Evolutionary conservation across 1,140 invertebrate genomes (phyloP).

Genomic region (Drosophila pruinosa): DNA sequence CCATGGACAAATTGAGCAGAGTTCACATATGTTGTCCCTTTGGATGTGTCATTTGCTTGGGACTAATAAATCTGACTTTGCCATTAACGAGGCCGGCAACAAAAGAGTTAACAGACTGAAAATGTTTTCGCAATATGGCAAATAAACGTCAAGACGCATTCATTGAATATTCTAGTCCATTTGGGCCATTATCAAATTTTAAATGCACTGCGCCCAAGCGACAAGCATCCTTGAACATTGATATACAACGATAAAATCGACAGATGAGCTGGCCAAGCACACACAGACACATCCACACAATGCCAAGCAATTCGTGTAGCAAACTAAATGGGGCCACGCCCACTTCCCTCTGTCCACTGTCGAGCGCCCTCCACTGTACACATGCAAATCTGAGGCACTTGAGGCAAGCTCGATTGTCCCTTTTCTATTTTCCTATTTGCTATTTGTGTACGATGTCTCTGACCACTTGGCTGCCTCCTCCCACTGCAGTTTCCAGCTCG

Average conservation of each 20-base stretch:
- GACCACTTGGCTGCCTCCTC: conserved; percentile 60
- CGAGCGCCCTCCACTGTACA: conserved; percentile 5
- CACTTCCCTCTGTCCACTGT: not conserved
- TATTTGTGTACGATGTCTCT: conserved; percentile 19
- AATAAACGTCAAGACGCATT: conserved; percentile 35
- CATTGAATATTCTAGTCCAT: conserved; percentile 53
- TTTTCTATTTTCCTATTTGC: conserved; percentile 42
- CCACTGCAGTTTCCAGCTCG: not conserved
- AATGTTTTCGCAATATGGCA: conserved; percentile 51
- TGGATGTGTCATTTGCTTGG: not conserved
- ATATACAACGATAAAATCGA: conserved; percentile 69
- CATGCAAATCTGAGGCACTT: conserved; percentile 72
- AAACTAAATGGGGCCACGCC: conserved; percentile 27
- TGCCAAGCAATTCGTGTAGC: conserved; percentile 39
- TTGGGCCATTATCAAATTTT: conserved; percentile 66
- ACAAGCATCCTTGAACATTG: conserved; percentile 54
- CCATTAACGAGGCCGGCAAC: no score
- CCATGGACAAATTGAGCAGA: no score
- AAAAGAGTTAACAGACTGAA: conserved; percentile 32
- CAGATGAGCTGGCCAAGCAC: conserved; percentile 47
- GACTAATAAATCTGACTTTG: conserved; percentile 10
- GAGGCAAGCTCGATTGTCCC: conserved; percentile 48
- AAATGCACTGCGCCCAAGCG: conserved; percentile 50
- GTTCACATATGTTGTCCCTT: no score
- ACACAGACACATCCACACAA: conserved; percentile 5